Evolutionary conservation across 2,888 invertebrate species (phyloP), one percentile per base, ranked within the genome.

Genomic region (Anodontia alba): DNA sequence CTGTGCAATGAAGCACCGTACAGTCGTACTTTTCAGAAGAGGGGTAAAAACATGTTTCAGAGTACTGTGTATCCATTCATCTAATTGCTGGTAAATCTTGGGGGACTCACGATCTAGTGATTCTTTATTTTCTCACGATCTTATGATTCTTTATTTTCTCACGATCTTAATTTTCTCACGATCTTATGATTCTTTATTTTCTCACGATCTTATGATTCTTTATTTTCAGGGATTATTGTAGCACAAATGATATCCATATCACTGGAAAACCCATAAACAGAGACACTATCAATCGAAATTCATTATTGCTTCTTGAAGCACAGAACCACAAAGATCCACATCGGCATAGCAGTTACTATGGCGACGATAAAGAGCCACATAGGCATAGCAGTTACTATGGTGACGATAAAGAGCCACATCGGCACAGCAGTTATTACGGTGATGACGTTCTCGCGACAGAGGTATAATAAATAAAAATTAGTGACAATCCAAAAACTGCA

Each of bases 371-470:
- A 62, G 86, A 84, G 46, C 76, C 87, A 71, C 84, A 86, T 73
- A 76, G 81, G 75, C 87, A 84, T 87, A 88, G 88, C 85, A 87
- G 81, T 86, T 87, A 86, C 81, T 88, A 89, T 80, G 81, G 87
- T 43, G 90, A 89, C 31, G 62, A 62, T 10, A 62, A 17, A 62
- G 86, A 84, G 46, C 76, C 87, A 71, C 84, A 86, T 73, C 78
- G 81, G 75, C 87, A 84, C 87, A 88, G 88, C 85, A 87, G 81
- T 86, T 87, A 86, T 82, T 88, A 89, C 78, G 81, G 87, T 43
- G 90, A 89, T 31, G 90, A 88, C 76, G 89, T 90, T 70, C 82
- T 91, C 31, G 90, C 90, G 66, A 91, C 90, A 75, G 90, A 90
- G 83, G 90, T 91, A 26, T 91, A 89, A 82, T 86, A 71, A 7